These are phyloP conservation scores for Cromileptes altivelis DNA, from an alignment of 2,113 vertebrate genomes.

Conservation along the genomic window DNA sequence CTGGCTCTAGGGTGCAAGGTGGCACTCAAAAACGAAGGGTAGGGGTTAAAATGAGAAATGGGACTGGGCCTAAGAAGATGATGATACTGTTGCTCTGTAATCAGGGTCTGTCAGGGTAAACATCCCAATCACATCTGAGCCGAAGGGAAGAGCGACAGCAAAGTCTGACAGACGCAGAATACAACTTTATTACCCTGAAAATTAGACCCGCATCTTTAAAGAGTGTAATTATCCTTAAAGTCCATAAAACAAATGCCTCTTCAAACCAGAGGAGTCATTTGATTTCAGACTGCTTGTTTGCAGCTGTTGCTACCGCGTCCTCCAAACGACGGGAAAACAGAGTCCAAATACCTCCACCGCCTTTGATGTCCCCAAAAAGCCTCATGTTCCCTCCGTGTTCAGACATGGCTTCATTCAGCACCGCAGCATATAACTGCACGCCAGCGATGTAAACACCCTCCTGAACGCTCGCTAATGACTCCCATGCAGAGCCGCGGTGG, in stretches of 20 bases:
- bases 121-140: too few relatives aligned
- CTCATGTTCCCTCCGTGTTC: slow-evolving; percentile 40
- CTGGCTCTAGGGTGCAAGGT: too few relatives aligned
- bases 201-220: not conserved
- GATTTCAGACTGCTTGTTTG: slow-evolving; percentile 2
- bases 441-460: slow-evolving; percentile 39
- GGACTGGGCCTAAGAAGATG: too few relatives aligned
- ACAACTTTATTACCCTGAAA: not conserved
- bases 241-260: not conserved
- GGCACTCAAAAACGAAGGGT: too few relatives aligned
- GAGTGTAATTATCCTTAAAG: too few relatives aligned
- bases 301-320: slow-evolving; percentile 31
- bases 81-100: too few relatives aligned
- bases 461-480: slow-evolving; percentile 49
- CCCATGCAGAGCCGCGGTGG: slow-evolving; percentile 37
- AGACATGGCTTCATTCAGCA: slow-evolving; percentile 37
- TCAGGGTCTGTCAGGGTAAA: too few relatives aligned
- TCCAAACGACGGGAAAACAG: slow-evolving; percentile 9
- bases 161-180: not conserved
- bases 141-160: too few relatives aligned
- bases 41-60: too few relatives aligned
- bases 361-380: slow-evolving; percentile 47
- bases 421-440: not conserved
- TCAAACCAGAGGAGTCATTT: not conserved
- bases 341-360: not conserved